phyloP scores from a whole-genome alignment of 1,140 invertebrate genomes.

The Zaprionus ornatus region DNA sequence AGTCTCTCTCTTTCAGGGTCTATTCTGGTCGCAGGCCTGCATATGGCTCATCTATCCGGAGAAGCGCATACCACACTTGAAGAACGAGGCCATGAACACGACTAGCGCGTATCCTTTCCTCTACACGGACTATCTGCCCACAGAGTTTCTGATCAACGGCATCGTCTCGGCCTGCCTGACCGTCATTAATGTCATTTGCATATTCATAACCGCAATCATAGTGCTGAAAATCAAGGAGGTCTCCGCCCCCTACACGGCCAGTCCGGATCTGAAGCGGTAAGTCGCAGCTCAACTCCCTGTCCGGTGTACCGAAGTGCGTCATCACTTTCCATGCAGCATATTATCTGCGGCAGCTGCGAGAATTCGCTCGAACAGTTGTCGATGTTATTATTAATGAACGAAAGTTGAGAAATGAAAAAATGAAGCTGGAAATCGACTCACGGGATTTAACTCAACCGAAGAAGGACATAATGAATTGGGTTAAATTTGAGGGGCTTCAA shows the following conservation, averaged over 20 bases:
- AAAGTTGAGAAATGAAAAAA: neutral
- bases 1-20: slow-evolving; percentile 85
- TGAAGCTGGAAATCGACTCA: neutral
- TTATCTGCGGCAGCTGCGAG: slow-evolving; percentile 55
- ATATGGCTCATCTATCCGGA: slow-evolving; percentile 88
- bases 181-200: slow-evolving; percentile 93
- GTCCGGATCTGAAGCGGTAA: slow-evolving; percentile 88
- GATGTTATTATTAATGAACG: slow-evolving; percentile 71
- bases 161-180: slow-evolving; percentile 92
- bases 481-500: neutral
- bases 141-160: slow-evolving; percentile 91
- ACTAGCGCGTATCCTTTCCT: slow-evolving; percentile 87
- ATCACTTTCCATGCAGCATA: slow-evolving; percentile 54
- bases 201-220: slow-evolving; percentile 92
- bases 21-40: slow-evolving; percentile 90
- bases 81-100: slow-evolving; percentile 87
- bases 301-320: slow-evolving; percentile 31
- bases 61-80: slow-evolving; percentile 88
- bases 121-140: slow-evolving; percentile 89
- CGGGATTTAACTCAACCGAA: neutral
- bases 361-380: slow-evolving; percentile 49
- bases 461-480: neutral
- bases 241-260: slow-evolving; percentile 91
- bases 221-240: slow-evolving; percentile 95
- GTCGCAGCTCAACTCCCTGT: slow-evolving; percentile 24